Conservation (phyloP, 2,797 vertebrate species). For the Moxostoma hubbsi region DNA sequence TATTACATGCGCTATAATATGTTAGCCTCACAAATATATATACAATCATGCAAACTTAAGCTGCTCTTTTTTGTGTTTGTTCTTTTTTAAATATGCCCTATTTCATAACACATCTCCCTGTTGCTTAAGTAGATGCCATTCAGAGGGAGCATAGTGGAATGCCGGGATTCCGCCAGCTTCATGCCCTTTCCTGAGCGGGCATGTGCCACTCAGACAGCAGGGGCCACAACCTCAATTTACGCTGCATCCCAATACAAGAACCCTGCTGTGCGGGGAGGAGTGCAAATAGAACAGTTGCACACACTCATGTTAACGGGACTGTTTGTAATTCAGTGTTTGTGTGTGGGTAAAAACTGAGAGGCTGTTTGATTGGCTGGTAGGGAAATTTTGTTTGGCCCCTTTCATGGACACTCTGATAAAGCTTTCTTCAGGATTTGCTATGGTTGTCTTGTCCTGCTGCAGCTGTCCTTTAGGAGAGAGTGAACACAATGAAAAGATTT, state of each 20-base stretch:
- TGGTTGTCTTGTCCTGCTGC: constrained; percentile 66
- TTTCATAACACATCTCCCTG: constrained; percentile 26
- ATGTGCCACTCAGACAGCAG: constrained; percentile 60
- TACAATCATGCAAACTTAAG: constrained; percentile 1
- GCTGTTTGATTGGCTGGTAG: constrained; percentile 65
- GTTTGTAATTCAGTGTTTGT: constrained; percentile 57
- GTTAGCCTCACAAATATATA: neutral
- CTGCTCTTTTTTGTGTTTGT: neutral
- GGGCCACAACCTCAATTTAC: constrained; percentile 65
- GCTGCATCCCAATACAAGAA: constrained; percentile 59
- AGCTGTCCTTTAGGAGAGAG: constrained; percentile 65
- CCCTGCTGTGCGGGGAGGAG: constrained; percentile 53
- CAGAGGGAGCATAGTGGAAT: constrained; percentile 45
- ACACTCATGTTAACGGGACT: constrained; percentile 59
- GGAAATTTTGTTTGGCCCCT: constrained; percentile 66
- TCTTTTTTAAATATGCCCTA: neutral
- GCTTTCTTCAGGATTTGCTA: constrained; percentile 67
- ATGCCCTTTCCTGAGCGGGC: constrained; percentile 59
- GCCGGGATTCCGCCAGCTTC: constrained; percentile 54
- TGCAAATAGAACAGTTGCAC: constrained; percentile 57
- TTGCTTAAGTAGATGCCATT: constrained; percentile 38
- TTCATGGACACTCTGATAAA: constrained; percentile 66
- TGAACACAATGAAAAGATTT: constrained; percentile 53
- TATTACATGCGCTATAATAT: neutral
- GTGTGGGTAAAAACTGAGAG: constrained; percentile 51